Percentiles rank a stretch among this genome's conserved stretches.
Conservation (phyloP, 2,888 invertebrate genomes). For the Drosophila neonasuta region DNA sequence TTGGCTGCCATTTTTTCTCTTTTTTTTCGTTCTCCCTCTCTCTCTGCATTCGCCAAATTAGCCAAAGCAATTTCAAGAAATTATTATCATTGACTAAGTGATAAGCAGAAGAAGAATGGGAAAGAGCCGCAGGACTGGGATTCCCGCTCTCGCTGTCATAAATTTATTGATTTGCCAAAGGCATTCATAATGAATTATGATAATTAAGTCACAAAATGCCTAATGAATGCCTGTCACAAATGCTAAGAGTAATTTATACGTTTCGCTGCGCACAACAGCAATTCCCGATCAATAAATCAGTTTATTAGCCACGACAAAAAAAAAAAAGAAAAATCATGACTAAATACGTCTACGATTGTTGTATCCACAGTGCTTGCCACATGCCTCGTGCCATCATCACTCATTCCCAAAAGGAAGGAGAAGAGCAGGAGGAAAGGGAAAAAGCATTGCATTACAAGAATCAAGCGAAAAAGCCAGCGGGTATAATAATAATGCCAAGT, state of each 20-base stretch:
- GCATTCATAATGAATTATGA: conserved; percentile 56
- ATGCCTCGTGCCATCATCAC: not conserved
- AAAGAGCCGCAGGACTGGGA: not conserved
- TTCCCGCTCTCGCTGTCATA: conserved; percentile 9
- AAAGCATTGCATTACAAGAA: conserved; percentile 17
- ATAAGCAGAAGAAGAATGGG: not conserved
- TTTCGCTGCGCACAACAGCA: conserved; percentile 33
- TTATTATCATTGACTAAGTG: conserved; percentile 39
- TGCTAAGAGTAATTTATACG: conserved; percentile 46
- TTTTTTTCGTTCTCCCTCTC: not conserved
- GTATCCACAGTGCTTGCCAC: conserved; percentile 3
- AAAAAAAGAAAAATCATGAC: conserved; percentile 10
- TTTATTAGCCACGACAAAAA: conserved; percentile 25
- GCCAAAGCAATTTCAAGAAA: conserved; percentile 10
- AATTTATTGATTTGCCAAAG: conserved; percentile 49
- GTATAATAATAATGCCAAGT: conserved; percentile 44
- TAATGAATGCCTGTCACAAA: conserved; percentile 54
- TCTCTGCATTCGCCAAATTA: conserved; percentile 19
- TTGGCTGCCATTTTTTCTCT: not conserved
- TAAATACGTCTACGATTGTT: conserved; percentile 7
- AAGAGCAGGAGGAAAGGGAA: not conserved
- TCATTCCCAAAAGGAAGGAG: not conserved
- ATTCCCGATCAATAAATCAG: conserved; percentile 54
- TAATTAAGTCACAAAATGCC: conserved; percentile 56
- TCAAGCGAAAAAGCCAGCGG: conserved; percentile 20